A percentile compares a stretch with the other conserved stretches of the same genome.
These are phyloP conservation scores for Gavia stellata DNA, from an alignment of 2,113 vertebrate species.

Conservation along the genomic window DNA sequence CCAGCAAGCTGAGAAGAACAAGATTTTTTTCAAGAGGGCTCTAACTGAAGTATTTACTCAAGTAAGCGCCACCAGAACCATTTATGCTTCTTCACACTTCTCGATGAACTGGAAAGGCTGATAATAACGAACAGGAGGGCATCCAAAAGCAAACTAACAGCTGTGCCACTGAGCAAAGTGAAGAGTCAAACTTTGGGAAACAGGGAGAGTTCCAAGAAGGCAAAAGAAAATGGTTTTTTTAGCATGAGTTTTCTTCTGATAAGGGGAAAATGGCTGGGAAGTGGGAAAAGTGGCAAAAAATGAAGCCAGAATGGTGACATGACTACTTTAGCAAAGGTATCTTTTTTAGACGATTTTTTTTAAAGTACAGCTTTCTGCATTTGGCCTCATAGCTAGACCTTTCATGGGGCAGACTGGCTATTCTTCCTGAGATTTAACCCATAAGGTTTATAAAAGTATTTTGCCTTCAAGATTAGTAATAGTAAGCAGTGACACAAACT, in stretches of 20 bases:
- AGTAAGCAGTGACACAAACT: not conserved
- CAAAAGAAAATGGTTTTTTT: not conserved
- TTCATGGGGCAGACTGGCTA: not conserved
- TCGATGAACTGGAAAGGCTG: not conserved
- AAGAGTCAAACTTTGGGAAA: not conserved
- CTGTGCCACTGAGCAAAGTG: not conserved
- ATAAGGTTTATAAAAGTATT: not conserved
- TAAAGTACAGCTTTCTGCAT: not conserved
- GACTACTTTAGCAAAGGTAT: not conserved
- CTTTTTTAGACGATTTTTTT: not conserved
- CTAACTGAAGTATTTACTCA: conserved; percentile 20
- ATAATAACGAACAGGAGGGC: not conserved
- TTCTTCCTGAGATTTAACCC: not conserved
- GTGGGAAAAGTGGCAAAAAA: not conserved
- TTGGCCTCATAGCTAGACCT: not conserved
- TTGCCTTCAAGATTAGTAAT: not conserved
- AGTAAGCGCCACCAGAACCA: not conserved
- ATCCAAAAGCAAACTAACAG: not conserved
- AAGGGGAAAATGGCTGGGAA: not conserved
- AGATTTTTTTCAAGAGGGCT: not conserved
- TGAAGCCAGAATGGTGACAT: not conserved
- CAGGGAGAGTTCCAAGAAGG: not conserved
- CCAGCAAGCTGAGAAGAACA: not conserved
- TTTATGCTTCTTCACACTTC: not conserved
- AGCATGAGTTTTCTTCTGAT: not conserved